Percentiles rank a stretch among this genome's conserved stretches.
Evolutionary conservation across 2,797 vertebrate genomes (phyloP).

Genomic region (Sphenodon punctatus): DNA sequence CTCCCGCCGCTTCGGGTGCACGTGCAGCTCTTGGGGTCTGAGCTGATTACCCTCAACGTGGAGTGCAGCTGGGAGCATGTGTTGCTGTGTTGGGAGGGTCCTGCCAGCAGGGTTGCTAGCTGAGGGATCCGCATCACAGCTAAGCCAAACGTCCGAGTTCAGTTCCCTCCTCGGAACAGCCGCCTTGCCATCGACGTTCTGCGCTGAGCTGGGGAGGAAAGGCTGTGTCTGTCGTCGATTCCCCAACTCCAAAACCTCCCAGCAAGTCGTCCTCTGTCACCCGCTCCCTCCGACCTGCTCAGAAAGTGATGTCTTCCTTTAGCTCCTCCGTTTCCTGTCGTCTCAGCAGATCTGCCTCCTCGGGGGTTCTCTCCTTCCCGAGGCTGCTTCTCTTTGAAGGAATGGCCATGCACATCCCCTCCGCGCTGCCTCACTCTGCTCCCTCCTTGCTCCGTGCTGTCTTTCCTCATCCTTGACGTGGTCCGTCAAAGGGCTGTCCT

Average conservation of each 20-base stretch:
- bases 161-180: fast-evolving
- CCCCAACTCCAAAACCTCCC: not conserved
- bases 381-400: not conserved
- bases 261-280: not conserved
- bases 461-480: not conserved
- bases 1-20: not conserved
- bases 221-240: too few species aligned
- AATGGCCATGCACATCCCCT: not conserved
- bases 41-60: too few species aligned
- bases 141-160: not conserved
- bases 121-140: too few species aligned
- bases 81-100: too few species aligned
- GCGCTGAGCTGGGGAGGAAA: not conserved
- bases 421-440: not conserved
- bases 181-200: constrained; percentile 7
- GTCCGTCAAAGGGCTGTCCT: not conserved
- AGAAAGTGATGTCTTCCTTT: not conserved
- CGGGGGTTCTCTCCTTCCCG: not conserved
- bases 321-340: not conserved
- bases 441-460: not conserved
- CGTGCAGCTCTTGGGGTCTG: not conserved
- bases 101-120: too few species aligned
- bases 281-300: not conserved
- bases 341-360: too few species aligned
- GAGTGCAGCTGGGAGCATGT: too few species aligned